Base-by-base conservation (phyloP, 1,140 invertebrate species). In the Cydia splendana region DNA sequence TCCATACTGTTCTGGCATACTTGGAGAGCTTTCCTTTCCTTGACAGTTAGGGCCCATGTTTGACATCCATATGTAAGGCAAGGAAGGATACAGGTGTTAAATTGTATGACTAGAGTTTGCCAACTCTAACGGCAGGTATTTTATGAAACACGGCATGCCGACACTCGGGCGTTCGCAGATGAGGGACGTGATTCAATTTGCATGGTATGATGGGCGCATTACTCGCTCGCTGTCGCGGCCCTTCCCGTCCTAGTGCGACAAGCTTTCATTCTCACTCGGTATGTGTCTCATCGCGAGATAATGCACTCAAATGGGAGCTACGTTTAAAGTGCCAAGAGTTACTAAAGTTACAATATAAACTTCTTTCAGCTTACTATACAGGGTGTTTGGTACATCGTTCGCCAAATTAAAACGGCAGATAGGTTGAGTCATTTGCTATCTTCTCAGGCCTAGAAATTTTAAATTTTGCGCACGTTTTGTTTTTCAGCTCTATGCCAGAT, bases 181-280 rank as follows among this genome's bases (percentile, higher is more conserved):
- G 88, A 88, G 84, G 84, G 83, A 86, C 87, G 88, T 91, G 89
- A 87, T 90, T 91, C 87, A 91, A 91, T 91, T 92, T 92, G 83
- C 86, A 88, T 89, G 82, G 76, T 79, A 81, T 88, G 90, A 88
- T 88, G 86, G 85, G 87, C 84, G 86, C 86, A 92, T 92, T 90
- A 91, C 83, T 84, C 77, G 76, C 76, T 76, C 75, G 81, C 76
- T 74, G 76, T 76, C 76, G 81, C 76, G 75, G 75, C 79, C 84
- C 80, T 84, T 85, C n/a, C 20, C 2, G 20, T 24, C 57, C 57
- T 62, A 62, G 57, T 18, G 48, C 51, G n/a, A 28, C 45, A 53
- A 10, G 34, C 38, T 45, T 20, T 18, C 34, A 75, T 75, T 45
- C 42, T 75, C 24, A 45, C 12, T 9, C 15, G 51, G n/a, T 18